Evolutionary conservation across 2,113 vertebrate species (phyloP), one percentile per base, ranked within the genome.

Genomic region (Amia ocellicauda): DNA sequence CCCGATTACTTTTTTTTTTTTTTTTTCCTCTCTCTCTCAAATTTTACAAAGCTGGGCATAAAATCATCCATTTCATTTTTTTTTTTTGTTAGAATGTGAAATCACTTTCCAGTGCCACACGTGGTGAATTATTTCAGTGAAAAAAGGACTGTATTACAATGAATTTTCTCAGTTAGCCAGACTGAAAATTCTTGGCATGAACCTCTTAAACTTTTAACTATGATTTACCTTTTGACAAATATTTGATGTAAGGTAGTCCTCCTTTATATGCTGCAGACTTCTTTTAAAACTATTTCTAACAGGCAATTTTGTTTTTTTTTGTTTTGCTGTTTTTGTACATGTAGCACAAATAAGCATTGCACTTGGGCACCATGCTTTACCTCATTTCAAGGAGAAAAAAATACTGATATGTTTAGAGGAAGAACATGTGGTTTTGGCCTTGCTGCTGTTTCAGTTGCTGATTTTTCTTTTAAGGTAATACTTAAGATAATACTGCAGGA

Each of bases 281-380:
- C 68, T 80, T 83, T 81, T 65, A 11, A 36, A 68, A 82, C 81
- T 81, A 79, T 80, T 72, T 76, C 62, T 61, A 73, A 72, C 70
- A 71, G 74, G 70, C 70, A 69, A 64, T 57, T 41, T 67, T 51
- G 24, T 64, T 42, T 64, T 66, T 43, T 67, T 63, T 58, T 64
- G 58, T 83, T 76, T 74, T 78, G 74, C 85, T 78, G 47, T 86
- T 86, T 82, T 87, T 89, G 79, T 90, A 90, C 86, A 83, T 90
- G 91, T 91, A 91, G 94, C 94, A 93, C 91, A 94, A 91, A 89
- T 81, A 79, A 93, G 88, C 91, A 87, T 91, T 93, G 94, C 92
- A 93, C 93, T 95, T 87, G 87, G 82, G 89, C 89, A 83, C 91
- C 91, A 89, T 87, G 92, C 87, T 91, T 94, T 94, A 96, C 94